Percentiles rank a stretch among this genome's conserved stretches.
Evolutionary conservation across 2,113 vertebrate genomes (phyloP).

Genomic region (Neomonachus schauinslandi): DNA sequence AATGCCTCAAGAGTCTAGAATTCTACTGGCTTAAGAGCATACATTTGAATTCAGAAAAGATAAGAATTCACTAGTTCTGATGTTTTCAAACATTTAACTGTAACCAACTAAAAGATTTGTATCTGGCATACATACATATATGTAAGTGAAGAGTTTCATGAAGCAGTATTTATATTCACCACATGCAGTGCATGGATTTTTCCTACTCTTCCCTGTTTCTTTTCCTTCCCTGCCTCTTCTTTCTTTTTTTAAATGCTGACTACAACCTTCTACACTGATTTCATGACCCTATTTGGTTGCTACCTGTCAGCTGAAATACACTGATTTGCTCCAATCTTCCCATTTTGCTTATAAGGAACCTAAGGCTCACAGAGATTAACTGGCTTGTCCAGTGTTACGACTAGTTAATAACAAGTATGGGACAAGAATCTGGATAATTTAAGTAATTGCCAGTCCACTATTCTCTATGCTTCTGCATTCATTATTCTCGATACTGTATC

Average conservation of each 20-base stretch:
- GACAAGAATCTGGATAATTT: background rate
- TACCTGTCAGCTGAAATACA: background rate
- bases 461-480: background rate
- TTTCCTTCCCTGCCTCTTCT: background rate
- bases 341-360: constrained; percentile 1
- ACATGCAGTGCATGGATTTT: background rate
- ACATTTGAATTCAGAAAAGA: constrained; percentile 18
- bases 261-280: background rate
- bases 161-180: background rate
- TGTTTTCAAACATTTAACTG: constrained; percentile 29
- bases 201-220: background rate
- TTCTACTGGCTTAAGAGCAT: background rate
- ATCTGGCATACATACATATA: background rate
- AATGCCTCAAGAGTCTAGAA: constrained; percentile 2
- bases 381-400: background rate
- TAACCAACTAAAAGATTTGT: background rate
- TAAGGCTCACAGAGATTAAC: background rate
- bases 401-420: background rate
- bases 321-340: background rate
- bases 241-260: constrained; percentile 24
- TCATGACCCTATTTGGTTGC: background rate
- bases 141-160: background rate
- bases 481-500: background rate
- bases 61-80: background rate
- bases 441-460: background rate